phyloP scores from a whole-genome alignment of 2,113 vertebrate genomes.

The Guaruba guarouba region DNA sequence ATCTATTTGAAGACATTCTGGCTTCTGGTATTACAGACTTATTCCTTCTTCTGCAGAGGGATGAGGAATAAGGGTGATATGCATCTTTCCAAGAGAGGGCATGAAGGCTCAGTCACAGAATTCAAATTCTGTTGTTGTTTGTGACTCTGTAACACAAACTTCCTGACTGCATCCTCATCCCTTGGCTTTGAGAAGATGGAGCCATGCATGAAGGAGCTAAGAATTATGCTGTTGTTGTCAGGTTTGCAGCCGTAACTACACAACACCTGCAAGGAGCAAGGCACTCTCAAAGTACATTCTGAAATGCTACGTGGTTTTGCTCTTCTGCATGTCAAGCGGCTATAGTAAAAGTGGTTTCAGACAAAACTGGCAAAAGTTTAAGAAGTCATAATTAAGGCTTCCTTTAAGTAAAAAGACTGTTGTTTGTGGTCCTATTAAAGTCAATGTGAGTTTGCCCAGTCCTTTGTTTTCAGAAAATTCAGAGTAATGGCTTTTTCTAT shows the following conservation, averaged over 20 bases:
- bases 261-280: not conserved
- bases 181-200: not conserved
- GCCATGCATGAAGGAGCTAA: not conserved
- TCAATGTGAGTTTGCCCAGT: not conserved
- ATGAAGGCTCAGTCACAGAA: not conserved
- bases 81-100: not conserved
- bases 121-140: not conserved
- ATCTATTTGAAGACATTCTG: not conserved
- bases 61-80: not conserved
- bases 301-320: not conserved
- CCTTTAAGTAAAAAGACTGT: not conserved
- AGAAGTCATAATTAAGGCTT: not conserved
- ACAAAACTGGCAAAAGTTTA: not conserved
- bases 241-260: not conserved
- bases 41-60: not conserved
- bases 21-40: not conserved
- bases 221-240: not conserved
- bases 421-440: not conserved
- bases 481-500: not conserved
- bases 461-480: not conserved
- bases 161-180: not conserved
- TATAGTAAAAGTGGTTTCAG: not conserved
- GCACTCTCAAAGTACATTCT: not conserved
- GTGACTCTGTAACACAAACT: not conserved
- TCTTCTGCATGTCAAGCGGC: not conserved